Base-by-base conservation (phyloP, 1,140 invertebrate species). In the Cotesia vestalis region DNA sequence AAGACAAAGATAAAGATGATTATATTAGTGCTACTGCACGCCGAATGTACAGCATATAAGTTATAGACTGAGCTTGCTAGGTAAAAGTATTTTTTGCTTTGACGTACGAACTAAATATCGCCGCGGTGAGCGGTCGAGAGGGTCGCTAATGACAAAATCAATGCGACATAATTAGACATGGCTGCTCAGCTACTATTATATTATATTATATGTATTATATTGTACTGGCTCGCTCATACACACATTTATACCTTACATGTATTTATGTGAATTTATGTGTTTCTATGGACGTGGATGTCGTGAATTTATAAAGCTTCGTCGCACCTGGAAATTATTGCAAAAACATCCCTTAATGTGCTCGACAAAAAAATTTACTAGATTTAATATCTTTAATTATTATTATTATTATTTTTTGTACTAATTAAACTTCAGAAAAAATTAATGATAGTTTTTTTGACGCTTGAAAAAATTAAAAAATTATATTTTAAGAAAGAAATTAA, bases 161-260 rank as follows among this genome's bases (percentile, higher is more conserved):
- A 86, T 86, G 84, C 83, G 83, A 85, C 83, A 85, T 86, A 86
- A 86, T 86, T 86, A 86, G 83, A 85, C 82, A 85, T 86, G 84
- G 84, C 84, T 82, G 79, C 82, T 82, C 69, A 66, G 66, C 71
- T 46, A 64, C 40, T 46, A 8, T 46, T 46, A 46, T 9, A 46
- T 46, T 46, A 46, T 46, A 46, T 46, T 8, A 6, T 46, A 2
- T 8, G 40, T 11, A 9, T 46, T 46, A 46, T 46, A 46, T 46
- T 46, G 11, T 27, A 27, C 27, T 27, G 0, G 27, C 27, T 27
- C 27, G 27, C 1, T 27, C 27, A 27, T 27, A 27, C 27, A 27
- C 27, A 3, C 27, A 27, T 27, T 67, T 46, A 46, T 46, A 46
- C 5, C 38, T 8, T 46, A 11, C 11, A 46, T 46, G 11, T 0